phyloP scores from a whole-genome alignment of 2,888 invertebrate species.

The Phengaris arion region DNA sequence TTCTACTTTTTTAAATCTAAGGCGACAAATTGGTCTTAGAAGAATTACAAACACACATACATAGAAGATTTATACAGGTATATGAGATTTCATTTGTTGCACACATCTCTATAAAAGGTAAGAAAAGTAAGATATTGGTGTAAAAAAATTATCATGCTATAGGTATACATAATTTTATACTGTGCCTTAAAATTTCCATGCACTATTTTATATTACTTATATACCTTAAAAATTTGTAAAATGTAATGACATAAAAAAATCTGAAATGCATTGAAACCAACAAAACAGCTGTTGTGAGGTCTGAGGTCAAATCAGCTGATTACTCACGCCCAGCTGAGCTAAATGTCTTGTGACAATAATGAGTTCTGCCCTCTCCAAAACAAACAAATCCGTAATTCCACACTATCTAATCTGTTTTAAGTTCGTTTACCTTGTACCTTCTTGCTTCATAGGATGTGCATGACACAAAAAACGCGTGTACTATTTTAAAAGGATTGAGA shows the following conservation, averaged over 20 bases:
- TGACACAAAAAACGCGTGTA: conserved; percentile 92
- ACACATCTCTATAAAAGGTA: no score
- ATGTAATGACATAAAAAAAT: conserved; percentile 21
- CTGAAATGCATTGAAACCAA: not conserved
- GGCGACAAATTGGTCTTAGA: no score
- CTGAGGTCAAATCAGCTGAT: conserved; percentile 73
- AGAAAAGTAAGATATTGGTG: no score
- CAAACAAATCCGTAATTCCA: not conserved
- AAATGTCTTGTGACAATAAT: not conserved
- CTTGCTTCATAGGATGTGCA: conserved; percentile 89
- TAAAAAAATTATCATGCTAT: not conserved
- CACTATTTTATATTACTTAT: not conserved
- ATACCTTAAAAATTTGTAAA: not conserved
- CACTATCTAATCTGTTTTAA: conserved; percentile 23
- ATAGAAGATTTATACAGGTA: no score
- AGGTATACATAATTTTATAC: not conserved
- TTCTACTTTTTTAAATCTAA: no score
- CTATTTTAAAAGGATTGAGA: conserved; percentile 85
- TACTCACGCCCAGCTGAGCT: conserved; percentile 41
- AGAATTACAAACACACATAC: no score
- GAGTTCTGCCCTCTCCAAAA: not conserved
- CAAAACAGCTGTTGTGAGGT: conserved; percentile 66
- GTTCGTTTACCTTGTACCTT: conserved; percentile 85
- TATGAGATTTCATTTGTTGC: no score
- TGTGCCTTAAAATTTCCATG: not conserved